Base-by-base conservation (phyloP, 2,113 vertebrate species). In the Psophia crepitans region DNA sequence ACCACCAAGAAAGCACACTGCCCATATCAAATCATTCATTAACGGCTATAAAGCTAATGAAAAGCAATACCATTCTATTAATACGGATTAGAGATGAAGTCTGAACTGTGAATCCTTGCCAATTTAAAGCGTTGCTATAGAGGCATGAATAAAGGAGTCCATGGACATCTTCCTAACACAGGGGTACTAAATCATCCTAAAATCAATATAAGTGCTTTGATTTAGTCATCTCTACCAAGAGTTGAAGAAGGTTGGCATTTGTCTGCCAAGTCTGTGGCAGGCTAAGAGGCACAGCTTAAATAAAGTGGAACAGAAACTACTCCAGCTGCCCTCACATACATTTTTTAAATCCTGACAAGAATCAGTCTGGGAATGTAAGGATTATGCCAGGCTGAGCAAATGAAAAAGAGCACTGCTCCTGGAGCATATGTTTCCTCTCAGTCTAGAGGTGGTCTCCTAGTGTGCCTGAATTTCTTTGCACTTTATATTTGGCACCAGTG, bases 341-440 rank as follows among this genome's bases (percentile, higher is more conserved):
- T 96, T 93, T 95, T 82, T 96, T 58, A 93, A 87, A 92, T 74
- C 84, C 84, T 96, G 91, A 94, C 91, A 92, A 90, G 85, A 96
- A 66, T 70, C 95, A 94, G 92, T 94, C 94, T 94, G 92, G 92
- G 95, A 96, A 97, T 95, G 91, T 61, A 58, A 93, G 79, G 84
- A 91, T 94, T 90, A 83, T 94, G 96, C 95, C 93, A 96, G 88
- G 87, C 75, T 94, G 92, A 96, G 64, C 4, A 7, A 83, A 85
- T 66, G 75, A 58, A 91, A 93, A 84, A 93, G 79, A 96, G 58
- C n/a, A 64, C 37, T 85, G 57, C 87, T 93, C 96, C 87, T 92
- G 95, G 51, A 95, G 51, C 94, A 88, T 95, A 90, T 94, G 90
- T 86, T 97, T 96, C 87, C 60, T 91, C 78, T 95, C 95, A 95